phyloP scores from a whole-genome alignment of 1,140 invertebrate species.

The Drosophila lini region DNA sequence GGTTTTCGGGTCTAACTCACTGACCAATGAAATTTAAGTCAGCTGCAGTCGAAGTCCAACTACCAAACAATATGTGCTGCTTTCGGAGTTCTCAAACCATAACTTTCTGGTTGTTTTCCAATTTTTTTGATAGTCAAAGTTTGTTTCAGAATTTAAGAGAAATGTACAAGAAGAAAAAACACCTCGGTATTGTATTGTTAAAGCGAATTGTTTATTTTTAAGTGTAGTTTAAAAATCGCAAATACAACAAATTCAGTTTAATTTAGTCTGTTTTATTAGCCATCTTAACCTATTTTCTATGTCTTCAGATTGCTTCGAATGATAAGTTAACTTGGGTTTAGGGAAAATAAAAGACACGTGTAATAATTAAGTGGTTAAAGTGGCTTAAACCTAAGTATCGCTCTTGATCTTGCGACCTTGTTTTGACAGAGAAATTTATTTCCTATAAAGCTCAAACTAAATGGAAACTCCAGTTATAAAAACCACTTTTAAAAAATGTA shows the following conservation, averaged over 20 bases:
- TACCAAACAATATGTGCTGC: constrained; percentile 4
- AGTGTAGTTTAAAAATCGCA: not conserved
- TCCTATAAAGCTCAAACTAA: too few species aligned
- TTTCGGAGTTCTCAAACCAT: constrained; percentile 3
- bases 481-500: not conserved
- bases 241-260: not conserved
- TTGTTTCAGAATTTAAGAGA: not conserved
- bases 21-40: constrained; percentile 57
- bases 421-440: not conserved
- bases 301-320: not conserved
- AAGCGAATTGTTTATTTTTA: not conserved
- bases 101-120: not conserved
- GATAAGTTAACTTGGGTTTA: not conserved
- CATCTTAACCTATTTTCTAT: not conserved
- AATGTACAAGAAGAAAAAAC: not conserved
- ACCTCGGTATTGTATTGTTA: not conserved
- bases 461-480: not conserved
- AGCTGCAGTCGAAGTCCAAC: constrained; percentile 21
- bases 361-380: not conserved
- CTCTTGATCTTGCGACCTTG: not conserved
- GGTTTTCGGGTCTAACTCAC: constrained; percentile 29
- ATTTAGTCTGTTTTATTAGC: not conserved
- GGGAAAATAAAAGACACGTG: constrained; percentile 1
- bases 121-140: not conserved
- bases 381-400: not conserved